Evolutionary conservation across 2,113 vertebrate species (phyloP).

Genomic region (Platysteira castanea): DNA sequence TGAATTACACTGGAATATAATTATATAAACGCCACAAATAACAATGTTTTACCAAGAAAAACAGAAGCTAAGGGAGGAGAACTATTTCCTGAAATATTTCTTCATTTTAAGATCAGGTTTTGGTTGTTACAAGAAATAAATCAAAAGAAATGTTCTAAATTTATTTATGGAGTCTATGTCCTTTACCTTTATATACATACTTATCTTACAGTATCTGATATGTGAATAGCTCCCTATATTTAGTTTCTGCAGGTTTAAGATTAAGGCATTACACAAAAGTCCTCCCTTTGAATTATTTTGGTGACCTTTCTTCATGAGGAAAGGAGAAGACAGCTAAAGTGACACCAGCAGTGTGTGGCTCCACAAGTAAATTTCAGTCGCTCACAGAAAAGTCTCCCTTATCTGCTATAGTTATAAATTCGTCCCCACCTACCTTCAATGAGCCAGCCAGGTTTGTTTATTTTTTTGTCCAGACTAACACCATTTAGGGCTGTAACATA

Average conservation of each 20-base stretch:
- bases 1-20: constrained; percentile 71
- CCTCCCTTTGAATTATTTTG: background rate
- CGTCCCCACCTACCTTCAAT: background rate
- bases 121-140: background rate
- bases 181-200: background rate
- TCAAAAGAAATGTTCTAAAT: background rate
- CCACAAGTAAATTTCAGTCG: background rate
- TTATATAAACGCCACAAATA: constrained; percentile 70
- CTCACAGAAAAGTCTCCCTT: background rate
- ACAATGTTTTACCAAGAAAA: constrained; percentile 67
- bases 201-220: background rate
- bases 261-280: background rate
- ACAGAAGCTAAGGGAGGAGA: constrained; percentile 57
- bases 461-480: constrained; percentile 14
- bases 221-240: background rate
- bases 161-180: background rate
- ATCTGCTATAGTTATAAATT: background rate
- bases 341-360: background rate
- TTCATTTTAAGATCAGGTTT: constrained; percentile 60
- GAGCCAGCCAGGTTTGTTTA: background rate
- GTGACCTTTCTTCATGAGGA: background rate
- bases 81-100: constrained; percentile 62
- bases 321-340: background rate
- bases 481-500: background rate
- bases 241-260: background rate